Conservation (phyloP, 2,888 invertebrate species). For the Desoria tigrina region DNA sequence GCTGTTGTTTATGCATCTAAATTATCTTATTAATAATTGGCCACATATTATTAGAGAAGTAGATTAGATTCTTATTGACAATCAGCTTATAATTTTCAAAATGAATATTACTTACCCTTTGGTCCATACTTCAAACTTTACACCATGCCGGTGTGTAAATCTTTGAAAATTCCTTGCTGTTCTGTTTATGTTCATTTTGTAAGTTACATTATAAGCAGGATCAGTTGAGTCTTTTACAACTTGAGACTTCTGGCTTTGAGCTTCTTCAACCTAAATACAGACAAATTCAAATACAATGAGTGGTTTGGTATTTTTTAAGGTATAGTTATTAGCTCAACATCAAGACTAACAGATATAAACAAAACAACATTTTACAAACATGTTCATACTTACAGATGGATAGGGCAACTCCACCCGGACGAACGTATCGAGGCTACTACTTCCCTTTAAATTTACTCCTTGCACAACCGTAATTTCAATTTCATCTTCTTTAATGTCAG, state of each 20-base stretch:
- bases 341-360: too few relatives aligned
- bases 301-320: not conserved
- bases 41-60: too few relatives aligned
- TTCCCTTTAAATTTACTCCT: slow-evolving; percentile 82
- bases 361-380: too few relatives aligned
- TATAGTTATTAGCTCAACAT: too few relatives aligned
- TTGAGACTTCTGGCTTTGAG: slow-evolving; percentile 72
- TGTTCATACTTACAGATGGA: slow-evolving; percentile 67
- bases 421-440: slow-evolving; percentile 84
- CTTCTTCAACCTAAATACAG: slow-evolving; percentile 65
- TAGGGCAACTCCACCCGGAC: slow-evolving; percentile 91
- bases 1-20: too few relatives aligned
- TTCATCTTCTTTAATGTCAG: slow-evolving; percentile 89
- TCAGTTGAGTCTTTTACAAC: slow-evolving; percentile 81
- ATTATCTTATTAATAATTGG: too few relatives aligned
- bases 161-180: slow-evolving; percentile 77
- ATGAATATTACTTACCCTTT: slow-evolving; percentile 72
- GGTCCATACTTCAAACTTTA: slow-evolving; percentile 89
- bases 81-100: too few relatives aligned
- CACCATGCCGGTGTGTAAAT: slow-evolving; percentile 80
- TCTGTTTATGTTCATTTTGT: slow-evolving; percentile 76
- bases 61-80: too few relatives aligned
- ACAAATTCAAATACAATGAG: slow-evolving; percentile 10
- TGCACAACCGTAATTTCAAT: slow-evolving; percentile 81
- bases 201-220: slow-evolving; percentile 82